Conservation (phyloP, 2,113 vertebrate species). For the Phalacrocorax carbo region DNA sequence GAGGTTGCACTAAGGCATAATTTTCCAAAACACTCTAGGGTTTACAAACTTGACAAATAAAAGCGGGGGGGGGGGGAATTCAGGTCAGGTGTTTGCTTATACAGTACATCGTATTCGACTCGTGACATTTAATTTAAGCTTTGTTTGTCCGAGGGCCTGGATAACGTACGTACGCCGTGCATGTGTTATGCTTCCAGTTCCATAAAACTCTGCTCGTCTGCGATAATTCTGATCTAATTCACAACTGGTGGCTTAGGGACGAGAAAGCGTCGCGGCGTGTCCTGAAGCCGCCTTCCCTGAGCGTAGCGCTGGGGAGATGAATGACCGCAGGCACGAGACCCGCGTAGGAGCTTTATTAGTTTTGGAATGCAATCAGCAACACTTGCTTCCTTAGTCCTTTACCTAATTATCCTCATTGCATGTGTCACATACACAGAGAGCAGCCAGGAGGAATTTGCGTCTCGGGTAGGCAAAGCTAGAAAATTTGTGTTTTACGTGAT, state of each 20-base stretch:
- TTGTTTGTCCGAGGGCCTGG: neutral
- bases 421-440: neutral
- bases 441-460: conserved; percentile 10
- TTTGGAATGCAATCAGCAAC: conserved; percentile 23
- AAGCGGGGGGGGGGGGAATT: neutral
- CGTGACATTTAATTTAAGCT: conserved; percentile 30
- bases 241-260: neutral
- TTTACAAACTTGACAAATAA: neutral
- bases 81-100: conserved; percentile 9
- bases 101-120: neutral
- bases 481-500: neutral
- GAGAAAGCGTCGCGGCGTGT: neutral
- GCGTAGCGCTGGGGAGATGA: conserved; percentile 13
- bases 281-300: neutral
- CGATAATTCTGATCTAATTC: neutral
- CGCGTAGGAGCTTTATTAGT: neutral
- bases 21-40: neutral
- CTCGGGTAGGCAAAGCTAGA: neutral
- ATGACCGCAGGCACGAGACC: neutral
- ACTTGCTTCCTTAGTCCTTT: conserved; percentile 18
- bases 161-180: neutral
- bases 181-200: neutral
- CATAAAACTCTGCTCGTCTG: neutral
- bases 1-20: neutral
- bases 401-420: neutral